Evolutionary conservation across 2,888 invertebrate genomes (phyloP), one percentile per base, ranked within the genome.

Genomic region (Caenorhabditis sp.): DNA sequence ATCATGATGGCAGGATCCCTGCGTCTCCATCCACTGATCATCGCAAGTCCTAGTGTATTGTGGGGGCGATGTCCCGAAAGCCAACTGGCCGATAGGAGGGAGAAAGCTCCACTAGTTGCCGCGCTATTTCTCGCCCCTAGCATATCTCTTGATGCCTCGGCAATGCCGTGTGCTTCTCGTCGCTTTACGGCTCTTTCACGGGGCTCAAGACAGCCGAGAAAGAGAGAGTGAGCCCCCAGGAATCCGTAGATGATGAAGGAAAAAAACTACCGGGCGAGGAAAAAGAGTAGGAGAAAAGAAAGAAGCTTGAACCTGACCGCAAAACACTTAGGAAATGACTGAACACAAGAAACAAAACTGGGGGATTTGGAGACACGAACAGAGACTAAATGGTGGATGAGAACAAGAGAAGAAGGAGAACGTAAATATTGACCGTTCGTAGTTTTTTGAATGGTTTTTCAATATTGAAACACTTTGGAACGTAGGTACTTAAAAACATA

Each of bases 41-140:
- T 56, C 63, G 56, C 44, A 44, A 72, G 56, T 64, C 68, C 73
- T 73, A 80, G 73, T 73, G 80, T 80, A 80, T 82, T 76, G 82
- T 82, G 76, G 75, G 76, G 82, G 76, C 76, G 75, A 76, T 81
- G 81, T 31, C 69, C 64, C 66, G 70, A 64, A 75, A 81, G 74
- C 59, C 80, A 81, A 81, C 80, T 81, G 80, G 74, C 74, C 73
- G 74, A 41, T 28, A 59, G 59, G 44, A 35, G 61, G 66, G 59
- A 44, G 44, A 47, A 19, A 47, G 19, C 73, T 75, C 69, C 74
- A 68, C 74, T 68, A 69, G 68, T 70, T 69, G 38, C 80, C 47
- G 74, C 73, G 74, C 80, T 79, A 79, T 79, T 79, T 79, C 79
- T 81, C 80, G 69, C 74, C 75, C 64, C 6, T 19, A 38, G 38